Evolutionary conservation across 2,113 vertebrate species (phyloP).

Genomic region (Chlamydotis undulata): DNA sequence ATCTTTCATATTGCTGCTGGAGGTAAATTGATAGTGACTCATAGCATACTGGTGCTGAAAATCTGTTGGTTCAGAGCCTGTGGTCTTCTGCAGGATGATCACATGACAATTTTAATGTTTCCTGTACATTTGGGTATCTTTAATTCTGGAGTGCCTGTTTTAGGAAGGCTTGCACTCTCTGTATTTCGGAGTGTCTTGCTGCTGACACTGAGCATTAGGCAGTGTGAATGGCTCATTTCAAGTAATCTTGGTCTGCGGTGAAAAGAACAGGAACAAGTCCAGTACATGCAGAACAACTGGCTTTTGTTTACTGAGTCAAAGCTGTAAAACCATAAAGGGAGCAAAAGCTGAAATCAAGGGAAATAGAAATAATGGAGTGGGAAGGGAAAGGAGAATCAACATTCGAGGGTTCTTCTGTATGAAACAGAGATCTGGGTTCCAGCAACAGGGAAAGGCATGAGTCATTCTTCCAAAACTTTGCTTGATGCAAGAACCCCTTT

Average conservation of each 20-base stretch:
- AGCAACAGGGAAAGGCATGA: background rate
- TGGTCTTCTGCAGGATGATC: conserved; percentile 35
- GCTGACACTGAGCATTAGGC: conserved; percentile 37
- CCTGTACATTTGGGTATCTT: conserved; percentile 8
- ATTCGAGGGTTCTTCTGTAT: background rate
- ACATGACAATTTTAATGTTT: conserved; percentile 4
- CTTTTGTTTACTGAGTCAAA: conserved; percentile 66
- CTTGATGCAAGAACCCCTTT: background rate
- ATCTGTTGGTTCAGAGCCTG: conserved; percentile 35
- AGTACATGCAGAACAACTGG: conserved; percentile 48
- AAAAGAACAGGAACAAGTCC: conserved; percentile 48
- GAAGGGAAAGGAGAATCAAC: background rate
- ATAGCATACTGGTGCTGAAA: background rate
- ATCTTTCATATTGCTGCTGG: background rate
- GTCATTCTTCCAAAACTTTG: background rate
- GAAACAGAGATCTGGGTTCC: background rate
- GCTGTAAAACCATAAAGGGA: conserved; percentile 57
- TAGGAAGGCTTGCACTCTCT: conserved; percentile 6
- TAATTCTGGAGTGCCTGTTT: conserved; percentile 28
- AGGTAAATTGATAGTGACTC: conserved; percentile 25
- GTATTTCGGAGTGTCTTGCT: background rate
- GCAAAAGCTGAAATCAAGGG: conserved; percentile 46
- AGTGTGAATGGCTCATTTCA: conserved; percentile 42
- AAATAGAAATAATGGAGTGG: background rate
- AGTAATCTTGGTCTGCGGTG: conserved; percentile 47